A percentile compares a stretch with the other conserved stretches of the same genome.
These are phyloP conservation scores for Tinamus major DNA, from an alignment of 2,797 vertebrate genomes.

Conservation along the genomic window DNA sequence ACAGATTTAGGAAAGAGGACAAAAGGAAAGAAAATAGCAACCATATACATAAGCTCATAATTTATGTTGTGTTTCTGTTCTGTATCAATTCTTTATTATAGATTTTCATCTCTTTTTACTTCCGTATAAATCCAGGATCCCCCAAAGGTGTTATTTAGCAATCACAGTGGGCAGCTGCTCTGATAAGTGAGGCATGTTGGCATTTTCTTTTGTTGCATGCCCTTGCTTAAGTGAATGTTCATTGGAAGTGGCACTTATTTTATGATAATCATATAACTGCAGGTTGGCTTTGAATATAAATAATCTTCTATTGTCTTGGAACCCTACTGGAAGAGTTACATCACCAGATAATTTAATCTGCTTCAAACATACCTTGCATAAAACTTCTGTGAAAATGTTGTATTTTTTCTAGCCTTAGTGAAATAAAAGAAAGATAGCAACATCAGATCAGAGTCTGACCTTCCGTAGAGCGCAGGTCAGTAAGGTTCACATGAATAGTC, in stretches of 20 bases:
- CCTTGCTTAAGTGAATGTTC: background rate
- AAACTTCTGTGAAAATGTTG: background rate
- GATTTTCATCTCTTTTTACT: background rate
- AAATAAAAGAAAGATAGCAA: background rate
- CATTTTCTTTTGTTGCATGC: background rate
- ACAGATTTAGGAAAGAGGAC: background rate
- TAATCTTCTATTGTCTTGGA: background rate
- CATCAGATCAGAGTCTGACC: background rate
- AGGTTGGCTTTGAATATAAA: background rate
- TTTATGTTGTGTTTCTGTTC: background rate
- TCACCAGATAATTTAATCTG: background rate
- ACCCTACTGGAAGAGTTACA: background rate
- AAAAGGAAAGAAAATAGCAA: background rate
- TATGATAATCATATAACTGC: background rate
- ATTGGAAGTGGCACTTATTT: background rate
- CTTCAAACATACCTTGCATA: background rate
- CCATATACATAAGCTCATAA: background rate
- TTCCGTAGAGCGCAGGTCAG: background rate
- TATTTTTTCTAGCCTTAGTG: background rate
- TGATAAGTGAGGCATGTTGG: background rate
- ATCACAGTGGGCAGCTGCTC: background rate
- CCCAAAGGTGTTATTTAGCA: background rate
- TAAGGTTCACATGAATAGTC: background rate
- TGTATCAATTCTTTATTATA: background rate
- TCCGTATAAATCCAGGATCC: background rate